Evolutionary conservation across 2,113 vertebrate species (phyloP).

Genomic region (Neomonachus schauinslandi): DNA sequence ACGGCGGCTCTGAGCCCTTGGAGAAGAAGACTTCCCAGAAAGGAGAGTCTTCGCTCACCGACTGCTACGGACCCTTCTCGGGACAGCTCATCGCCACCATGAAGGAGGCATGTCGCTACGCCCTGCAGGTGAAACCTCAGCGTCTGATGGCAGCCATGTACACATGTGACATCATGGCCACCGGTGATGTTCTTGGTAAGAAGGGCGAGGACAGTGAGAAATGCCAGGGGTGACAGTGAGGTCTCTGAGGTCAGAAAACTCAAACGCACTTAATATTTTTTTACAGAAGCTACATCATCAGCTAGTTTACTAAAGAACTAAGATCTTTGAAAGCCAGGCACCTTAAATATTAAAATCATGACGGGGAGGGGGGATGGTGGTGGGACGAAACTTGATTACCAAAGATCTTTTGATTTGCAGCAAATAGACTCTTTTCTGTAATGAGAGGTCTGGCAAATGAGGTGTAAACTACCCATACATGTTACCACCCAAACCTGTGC

Average conservation of each 20-base stretch:
- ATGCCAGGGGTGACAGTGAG: background rate
- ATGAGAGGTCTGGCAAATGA: background rate
- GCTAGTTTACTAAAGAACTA: background rate
- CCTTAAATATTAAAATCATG: background rate
- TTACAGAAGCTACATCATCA: background rate
- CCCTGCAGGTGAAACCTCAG: conserved; percentile 94
- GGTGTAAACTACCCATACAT: background rate
- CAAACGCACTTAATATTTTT: background rate
- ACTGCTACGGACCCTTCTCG: conserved; percentile 95
- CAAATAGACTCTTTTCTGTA: background rate
- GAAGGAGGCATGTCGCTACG: conserved; percentile 95
- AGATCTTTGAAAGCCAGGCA: background rate
- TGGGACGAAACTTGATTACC: background rate
- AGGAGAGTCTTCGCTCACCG: conserved; percentile 80
- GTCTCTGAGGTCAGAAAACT: background rate
- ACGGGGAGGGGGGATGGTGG: background rate
- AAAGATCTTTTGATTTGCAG: background rate
- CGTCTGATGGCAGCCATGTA: conserved; percentile 99
- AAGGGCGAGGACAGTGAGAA: background rate
- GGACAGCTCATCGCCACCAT: conserved; percentile 97
- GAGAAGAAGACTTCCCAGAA: conserved; percentile 72
- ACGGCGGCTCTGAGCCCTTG: background rate
- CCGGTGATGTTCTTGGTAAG: conserved; percentile 97
- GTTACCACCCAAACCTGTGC: background rate
- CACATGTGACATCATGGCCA: conserved; percentile 97